A percentile compares a stretch with the other conserved stretches of the same genome.
Evolutionary conservation across 2,113 vertebrate species (phyloP).

Genomic region (Eptesicus fuscus): DNA sequence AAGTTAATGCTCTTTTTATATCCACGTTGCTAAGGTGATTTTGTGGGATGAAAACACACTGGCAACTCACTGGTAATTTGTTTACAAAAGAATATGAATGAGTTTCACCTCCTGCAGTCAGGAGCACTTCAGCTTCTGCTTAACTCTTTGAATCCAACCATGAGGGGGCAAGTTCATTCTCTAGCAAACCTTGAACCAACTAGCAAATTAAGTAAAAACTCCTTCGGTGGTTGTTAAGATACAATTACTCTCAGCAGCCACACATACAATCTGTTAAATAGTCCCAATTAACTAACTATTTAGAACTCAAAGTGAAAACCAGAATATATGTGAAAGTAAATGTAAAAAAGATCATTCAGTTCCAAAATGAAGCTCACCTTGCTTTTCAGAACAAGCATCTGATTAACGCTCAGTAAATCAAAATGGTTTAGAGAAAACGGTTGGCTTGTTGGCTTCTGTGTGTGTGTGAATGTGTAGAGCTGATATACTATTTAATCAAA

Average conservation of each 20-base stretch:
- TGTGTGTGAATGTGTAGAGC: background rate
- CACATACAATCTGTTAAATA: slow-evolving; percentile 27
- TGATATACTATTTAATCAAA: background rate
- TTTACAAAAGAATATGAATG: slow-evolving; percentile 77
- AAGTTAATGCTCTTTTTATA: slow-evolving; percentile 57
- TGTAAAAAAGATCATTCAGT: background rate
- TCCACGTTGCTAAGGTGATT: slow-evolving; percentile 81
- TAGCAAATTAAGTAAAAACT: slow-evolving; percentile 21
- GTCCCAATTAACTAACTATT: slow-evolving; percentile 41
- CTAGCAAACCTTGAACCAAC: background rate
- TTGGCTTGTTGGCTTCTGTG: background rate
- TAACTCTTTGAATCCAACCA: slow-evolving; percentile 47
- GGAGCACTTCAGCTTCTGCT: background rate
- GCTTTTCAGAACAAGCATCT: background rate
- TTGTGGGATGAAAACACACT: slow-evolving; percentile 64
- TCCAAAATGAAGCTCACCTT: slow-evolving; percentile 6
- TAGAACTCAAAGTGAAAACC: slow-evolving; percentile 19
- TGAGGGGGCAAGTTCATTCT: slow-evolving; percentile 22
- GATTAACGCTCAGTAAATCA: background rate
- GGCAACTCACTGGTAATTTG: slow-evolving; percentile 73
- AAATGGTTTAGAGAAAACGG: background rate
- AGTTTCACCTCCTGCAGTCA: slow-evolving; percentile 48
- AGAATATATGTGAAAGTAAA: background rate
- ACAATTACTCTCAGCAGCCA: slow-evolving; percentile 30
- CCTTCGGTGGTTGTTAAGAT: background rate